Base-by-base conservation (phyloP, 2,888 invertebrate species). In the Diploptera punctata region DNA sequence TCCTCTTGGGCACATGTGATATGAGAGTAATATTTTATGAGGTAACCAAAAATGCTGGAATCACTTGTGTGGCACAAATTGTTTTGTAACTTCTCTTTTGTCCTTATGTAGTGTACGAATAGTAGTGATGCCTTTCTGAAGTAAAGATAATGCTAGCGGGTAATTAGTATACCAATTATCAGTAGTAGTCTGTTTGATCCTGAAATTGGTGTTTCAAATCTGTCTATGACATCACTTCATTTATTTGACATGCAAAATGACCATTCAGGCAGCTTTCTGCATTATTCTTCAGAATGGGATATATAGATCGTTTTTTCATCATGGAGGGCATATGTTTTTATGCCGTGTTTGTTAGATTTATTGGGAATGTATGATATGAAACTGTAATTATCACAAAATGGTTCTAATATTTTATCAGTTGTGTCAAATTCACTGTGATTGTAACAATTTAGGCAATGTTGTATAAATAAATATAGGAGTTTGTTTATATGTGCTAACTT, bases 1-100 rank as follows among this genome's bases (percentile, higher is more conserved):
- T 77, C 60, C 71, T 75, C 73, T 76, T 77, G 2, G 77, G 77
- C 7, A 73, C 75, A 73, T 77, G 78, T 1, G 78, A 80, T 9
- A 79, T 77, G 26, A 78, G 72, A 61, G 77, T 79, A 21, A 7
- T 3, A 5, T 33, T 57, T 18, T 57, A 7, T 52, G 5, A 10
- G 57, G 16, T 57, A 57, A 3, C 57, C 57, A 57, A 57, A 57
- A 13, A 57, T 21, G 3, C 7, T 13, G 9, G 57, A 57, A 16
- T 21, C 57, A 26, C 2, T 29, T 52, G 1, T 33, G 16, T 16
- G 33, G 43, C 3, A 47, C 9, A 47, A 47, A 47, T n/a, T 47
- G 16, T n/a, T n/a, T n/a, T n/a, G 47, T 7, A 10, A 13, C 13
- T n/a, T 47, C 47, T 47, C n/a, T 47, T n/a, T 47, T 47, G 18